These are phyloP conservation scores for Myxocyprinus asiaticus DNA, from an alignment of 2,113 vertebrate genomes.

Conservation along the genomic window DNA sequence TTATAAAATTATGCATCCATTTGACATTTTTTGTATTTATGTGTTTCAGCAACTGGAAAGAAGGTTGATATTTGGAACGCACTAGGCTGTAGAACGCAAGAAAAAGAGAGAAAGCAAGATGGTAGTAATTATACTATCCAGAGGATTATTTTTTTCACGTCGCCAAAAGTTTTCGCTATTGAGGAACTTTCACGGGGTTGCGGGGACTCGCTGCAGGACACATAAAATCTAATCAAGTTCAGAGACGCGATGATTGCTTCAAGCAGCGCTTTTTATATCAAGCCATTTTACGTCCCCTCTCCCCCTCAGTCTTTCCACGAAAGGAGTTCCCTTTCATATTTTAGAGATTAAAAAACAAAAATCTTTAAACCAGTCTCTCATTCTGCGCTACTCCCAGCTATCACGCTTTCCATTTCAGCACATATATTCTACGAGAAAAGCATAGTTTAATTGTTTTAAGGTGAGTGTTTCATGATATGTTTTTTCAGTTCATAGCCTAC, in stretches of 20 bases:
- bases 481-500: background rate
- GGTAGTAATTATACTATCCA: slow-evolving; percentile 86
- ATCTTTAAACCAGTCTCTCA: slow-evolving; percentile 72
- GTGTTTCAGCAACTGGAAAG: slow-evolving; percentile 50
- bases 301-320: slow-evolving; percentile 77
- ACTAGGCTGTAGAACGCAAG: slow-evolving; percentile 74
- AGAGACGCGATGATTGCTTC: slow-evolving; percentile 89
- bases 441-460: slow-evolving; percentile 66
- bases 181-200: slow-evolving; percentile 81
- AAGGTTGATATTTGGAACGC: slow-evolving; percentile 73
- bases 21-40: background rate
- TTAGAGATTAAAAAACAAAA: slow-evolving; percentile 72
- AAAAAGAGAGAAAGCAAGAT: slow-evolving; percentile 85
- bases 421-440: slow-evolving; percentile 47
- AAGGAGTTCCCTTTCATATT: slow-evolving; percentile 85
- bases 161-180: slow-evolving; percentile 78
- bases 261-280: slow-evolving; percentile 89
- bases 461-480: slow-evolving; percentile 76
- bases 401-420: slow-evolving; percentile 68
- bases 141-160: slow-evolving; percentile 70
- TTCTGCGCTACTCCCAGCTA: slow-evolving; percentile 70
- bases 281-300: slow-evolving; percentile 79
- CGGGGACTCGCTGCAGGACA: slow-evolving; percentile 93
- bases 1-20: slow-evolving; percentile 40
- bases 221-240: slow-evolving; percentile 97